Percentiles rank a stretch among this genome's conserved stretches.
These are phyloP conservation scores for Hyperoodon ampullatus DNA, from an alignment of 2,113 vertebrate species.

Conservation along the genomic window DNA sequence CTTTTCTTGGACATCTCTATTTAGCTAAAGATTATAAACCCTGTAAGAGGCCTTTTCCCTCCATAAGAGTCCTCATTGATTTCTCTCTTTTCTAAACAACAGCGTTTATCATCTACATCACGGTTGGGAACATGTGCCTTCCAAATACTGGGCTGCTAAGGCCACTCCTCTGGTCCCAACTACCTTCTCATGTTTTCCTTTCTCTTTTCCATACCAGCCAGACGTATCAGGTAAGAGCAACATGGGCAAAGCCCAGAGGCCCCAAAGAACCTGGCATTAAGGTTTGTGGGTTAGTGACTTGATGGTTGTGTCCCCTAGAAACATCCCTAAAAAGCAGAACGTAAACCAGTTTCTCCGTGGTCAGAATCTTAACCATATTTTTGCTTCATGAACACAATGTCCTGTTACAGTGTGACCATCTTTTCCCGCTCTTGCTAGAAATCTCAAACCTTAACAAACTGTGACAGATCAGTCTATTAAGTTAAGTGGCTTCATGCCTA, in stretches of 20 bases:
- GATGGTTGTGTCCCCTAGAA: not conserved
- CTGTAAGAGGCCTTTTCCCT: not conserved
- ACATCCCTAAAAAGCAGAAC: not conserved
- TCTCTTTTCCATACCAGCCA: not conserved
- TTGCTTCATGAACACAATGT: not conserved
- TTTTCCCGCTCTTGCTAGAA: conserved; percentile 34
- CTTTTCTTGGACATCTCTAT: not conserved
- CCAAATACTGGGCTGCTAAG: not conserved
- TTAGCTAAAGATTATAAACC: not conserved
- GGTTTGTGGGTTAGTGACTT: not conserved
- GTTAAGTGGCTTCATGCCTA: conserved; percentile 59
- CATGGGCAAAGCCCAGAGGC: not conserved
- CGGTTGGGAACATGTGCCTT: not conserved
- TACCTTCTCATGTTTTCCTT: not conserved
- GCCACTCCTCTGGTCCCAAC: not conserved
- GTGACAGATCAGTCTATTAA: conserved; percentile 46
- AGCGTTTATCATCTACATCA: not conserved
- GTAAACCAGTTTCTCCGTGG: not conserved
- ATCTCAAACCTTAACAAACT: not conserved
- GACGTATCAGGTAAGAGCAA: not conserved
- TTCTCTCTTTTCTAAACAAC: not conserved
- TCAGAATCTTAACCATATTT: conserved; percentile 14
- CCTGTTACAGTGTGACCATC: not conserved
- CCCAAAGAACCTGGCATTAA: not conserved
- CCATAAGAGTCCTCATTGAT: not conserved